Evolutionary conservation across 2,113 vertebrate species (phyloP).

Genomic region (Campylomormyrus numenius): DNA sequence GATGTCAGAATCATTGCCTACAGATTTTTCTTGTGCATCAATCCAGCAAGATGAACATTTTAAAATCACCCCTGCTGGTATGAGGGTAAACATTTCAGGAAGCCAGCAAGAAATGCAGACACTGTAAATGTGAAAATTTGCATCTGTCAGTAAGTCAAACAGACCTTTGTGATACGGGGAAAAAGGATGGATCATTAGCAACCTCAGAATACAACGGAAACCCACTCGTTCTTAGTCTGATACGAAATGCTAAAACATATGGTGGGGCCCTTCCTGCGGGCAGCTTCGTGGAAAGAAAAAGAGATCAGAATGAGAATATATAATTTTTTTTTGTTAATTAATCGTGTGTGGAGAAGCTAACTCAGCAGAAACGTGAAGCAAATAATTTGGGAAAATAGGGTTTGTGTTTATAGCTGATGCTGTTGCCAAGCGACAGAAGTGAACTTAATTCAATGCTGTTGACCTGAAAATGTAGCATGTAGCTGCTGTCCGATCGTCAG

Average conservation of each 20-base stretch:
- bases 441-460: neutral
- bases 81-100: neutral
- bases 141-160: neutral
- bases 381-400: neutral
- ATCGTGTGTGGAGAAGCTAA: neutral
- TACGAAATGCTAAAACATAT: neutral
- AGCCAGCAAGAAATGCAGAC: neutral
- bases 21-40: neutral
- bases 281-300: neutral
- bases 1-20: neutral
- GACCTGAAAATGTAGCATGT: neutral
- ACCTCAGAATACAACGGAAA: neutral
- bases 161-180: neutral
- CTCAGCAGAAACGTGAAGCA: neutral
- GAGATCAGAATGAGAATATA: neutral
- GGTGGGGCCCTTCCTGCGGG: neutral
- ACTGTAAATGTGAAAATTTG: neutral
- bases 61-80: neutral
- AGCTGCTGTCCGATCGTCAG: neutral
- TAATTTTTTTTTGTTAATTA: neutral
- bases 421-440: neutral
- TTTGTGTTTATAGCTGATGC: neutral
- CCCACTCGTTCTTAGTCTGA: neutral
- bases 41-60: neutral
- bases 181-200: no score